Evolutionary conservation across 2,797 vertebrate species (phyloP).

Genomic region (Acanthis flammea): DNA sequence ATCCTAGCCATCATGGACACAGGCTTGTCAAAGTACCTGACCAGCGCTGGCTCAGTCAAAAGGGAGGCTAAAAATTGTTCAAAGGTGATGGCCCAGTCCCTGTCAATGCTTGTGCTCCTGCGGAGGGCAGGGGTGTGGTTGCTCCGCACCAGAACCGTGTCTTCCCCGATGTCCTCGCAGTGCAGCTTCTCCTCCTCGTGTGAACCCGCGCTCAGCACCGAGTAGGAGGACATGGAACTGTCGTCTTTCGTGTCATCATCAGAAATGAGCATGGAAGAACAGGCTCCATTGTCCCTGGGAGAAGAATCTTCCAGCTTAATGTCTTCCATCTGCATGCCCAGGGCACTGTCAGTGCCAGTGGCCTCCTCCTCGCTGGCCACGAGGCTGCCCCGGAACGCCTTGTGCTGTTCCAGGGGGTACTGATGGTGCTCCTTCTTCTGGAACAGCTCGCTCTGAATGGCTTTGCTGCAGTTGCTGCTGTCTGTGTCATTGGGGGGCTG

Average conservation of each 20-base stretch:
- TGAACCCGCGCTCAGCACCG: conserved; percentile 92
- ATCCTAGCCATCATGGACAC: conserved; percentile 88
- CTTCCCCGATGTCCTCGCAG: conserved; percentile 94
- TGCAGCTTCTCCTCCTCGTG: conserved; percentile 95
- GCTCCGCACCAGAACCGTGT: conserved; percentile 91
- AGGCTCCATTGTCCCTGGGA: conserved; percentile 85
- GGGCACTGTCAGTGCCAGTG: neutral
- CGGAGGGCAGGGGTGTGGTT: conserved; percentile 71
- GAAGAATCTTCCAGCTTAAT: conserved; percentile 93
- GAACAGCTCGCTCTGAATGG: conserved; percentile 17
- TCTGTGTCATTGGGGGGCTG: conserved; percentile 68
- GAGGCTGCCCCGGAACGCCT: conserved; percentile 49
- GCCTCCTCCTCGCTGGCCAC: conserved; percentile 64
- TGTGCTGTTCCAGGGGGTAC: conserved; percentile 55
- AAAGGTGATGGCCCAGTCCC: conserved; percentile 96
- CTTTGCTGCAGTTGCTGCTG: conserved; percentile 14
- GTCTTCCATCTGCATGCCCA: conserved; percentile 86
- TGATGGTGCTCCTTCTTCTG: conserved; percentile 70
- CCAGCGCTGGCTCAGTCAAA: conserved; percentile 91
- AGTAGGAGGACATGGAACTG: conserved; percentile 96
- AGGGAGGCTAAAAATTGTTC: conserved; percentile 97
- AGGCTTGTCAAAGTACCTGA: conserved; percentile 94
- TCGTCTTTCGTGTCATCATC: conserved; percentile 96
- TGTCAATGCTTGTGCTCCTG: conserved; percentile 87
- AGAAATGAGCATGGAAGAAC: conserved; percentile 92